Conservation (phyloP, 2,113 vertebrate species). For the Symphodus melops region DNA sequence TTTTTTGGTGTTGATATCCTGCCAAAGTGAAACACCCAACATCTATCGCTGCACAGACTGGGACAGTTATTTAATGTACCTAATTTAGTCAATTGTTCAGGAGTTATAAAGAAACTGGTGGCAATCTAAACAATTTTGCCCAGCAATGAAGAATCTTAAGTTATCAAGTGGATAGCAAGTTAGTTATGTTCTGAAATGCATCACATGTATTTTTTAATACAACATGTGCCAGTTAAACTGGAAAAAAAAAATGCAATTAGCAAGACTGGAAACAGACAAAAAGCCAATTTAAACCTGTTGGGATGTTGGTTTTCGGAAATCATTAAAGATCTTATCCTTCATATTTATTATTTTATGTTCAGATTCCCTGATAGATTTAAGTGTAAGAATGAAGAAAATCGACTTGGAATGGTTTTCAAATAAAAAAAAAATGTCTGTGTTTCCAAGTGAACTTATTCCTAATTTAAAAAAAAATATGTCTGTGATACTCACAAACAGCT, state of each 20-base stretch:
- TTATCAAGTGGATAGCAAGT: not conserved
- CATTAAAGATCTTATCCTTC: conserved; percentile 5
- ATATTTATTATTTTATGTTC: conserved; percentile 15
- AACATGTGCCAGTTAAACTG: not conserved
- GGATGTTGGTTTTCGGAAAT: not conserved
- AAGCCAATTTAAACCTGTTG: not conserved
- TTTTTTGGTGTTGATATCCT: conserved; percentile 39
- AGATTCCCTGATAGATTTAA: not conserved
- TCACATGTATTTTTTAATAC: conserved; percentile 6
- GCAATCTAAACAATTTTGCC: conserved; percentile 14
- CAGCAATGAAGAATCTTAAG: conserved; percentile 24
- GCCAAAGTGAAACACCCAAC: conserved; percentile 47
- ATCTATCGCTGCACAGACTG: conserved; percentile 9
- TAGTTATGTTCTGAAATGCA: not conserved
- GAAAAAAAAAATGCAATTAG: not conserved
- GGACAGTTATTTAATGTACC: conserved; percentile 43
- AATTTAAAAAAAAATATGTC: conserved; percentile 57
- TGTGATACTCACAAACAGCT: conserved; percentile 44
- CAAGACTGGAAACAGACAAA: conserved; percentile 20
- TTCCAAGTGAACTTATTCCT: conserved; percentile 34
- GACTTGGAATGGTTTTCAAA: conserved; percentile 38
- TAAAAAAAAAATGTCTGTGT: conserved; percentile 29
- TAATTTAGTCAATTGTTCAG: conserved; percentile 29
- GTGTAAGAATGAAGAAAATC: conserved; percentile 34
- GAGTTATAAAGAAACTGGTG: conserved; percentile 16